These are phyloP conservation scores for Oryctolagus cuniculus DNA, from an alignment of 2,113 vertebrate genomes.

Conservation along the genomic window DNA sequence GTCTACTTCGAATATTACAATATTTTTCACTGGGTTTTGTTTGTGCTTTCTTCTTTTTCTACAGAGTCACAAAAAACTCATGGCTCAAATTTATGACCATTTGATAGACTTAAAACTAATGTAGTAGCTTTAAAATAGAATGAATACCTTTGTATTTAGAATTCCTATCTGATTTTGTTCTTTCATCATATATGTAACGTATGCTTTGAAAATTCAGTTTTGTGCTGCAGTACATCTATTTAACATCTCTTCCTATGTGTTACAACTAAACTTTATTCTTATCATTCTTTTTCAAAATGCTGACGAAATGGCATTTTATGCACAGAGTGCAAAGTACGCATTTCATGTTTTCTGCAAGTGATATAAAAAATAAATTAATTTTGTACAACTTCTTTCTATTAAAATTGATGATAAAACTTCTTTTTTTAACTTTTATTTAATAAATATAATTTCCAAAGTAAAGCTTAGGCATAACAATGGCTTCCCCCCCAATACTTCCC, in stretches of 20 bases:
- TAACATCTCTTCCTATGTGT: neutral
- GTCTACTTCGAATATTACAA: neutral
- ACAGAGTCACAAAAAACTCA: neutral
- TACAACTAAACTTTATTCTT: neutral
- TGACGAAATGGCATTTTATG: neutral
- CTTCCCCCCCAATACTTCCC: too few relatives aligned
- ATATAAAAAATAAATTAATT: neutral
- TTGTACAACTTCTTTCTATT: neutral
- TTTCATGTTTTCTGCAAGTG: conserved; percentile 3
- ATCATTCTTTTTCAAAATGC: neutral
- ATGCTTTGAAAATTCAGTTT: neutral
- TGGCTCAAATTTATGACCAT: neutral
- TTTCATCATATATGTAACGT: neutral
- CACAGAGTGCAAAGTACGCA: neutral
- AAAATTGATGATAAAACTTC: neutral
- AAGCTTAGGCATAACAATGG: too few relatives aligned
- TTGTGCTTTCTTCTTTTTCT: neutral
- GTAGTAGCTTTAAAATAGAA: neutral
- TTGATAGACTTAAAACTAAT: neutral
- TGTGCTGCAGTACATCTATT: neutral
- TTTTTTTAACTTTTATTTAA: too few relatives aligned
- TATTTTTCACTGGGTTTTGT: neutral
- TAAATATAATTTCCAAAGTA: too few relatives aligned
- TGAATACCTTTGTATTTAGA: neutral
- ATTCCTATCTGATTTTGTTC: neutral